Conservation (phyloP, 2,113 vertebrate species). For the Daubentonia madagascariensis region DNA sequence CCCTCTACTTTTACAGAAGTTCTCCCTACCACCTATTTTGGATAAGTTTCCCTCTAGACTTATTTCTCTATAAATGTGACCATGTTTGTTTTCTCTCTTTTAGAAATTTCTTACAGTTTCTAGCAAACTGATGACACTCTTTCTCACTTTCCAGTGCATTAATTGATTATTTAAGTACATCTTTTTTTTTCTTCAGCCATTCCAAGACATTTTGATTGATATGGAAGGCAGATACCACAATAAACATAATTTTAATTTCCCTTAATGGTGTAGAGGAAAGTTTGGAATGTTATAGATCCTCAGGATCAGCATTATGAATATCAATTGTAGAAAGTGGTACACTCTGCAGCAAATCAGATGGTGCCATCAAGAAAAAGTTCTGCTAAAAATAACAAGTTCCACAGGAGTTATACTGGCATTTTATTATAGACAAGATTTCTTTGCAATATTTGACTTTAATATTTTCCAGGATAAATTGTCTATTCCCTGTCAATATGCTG, state of each 20-base stretch:
- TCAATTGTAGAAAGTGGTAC: no score
- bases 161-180: neutral
- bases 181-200: neutral
- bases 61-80: neutral
- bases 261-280: neutral
- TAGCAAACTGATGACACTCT: neutral
- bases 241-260: neutral
- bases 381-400: neutral
- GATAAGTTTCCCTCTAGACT: neutral
- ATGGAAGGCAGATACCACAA: neutral
- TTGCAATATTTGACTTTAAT: neutral
- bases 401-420: rapidly evolving
- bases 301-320: neutral
- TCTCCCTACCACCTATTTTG: neutral
- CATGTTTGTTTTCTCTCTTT: neutral
- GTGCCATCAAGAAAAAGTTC: neutral
- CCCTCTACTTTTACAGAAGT: neutral
- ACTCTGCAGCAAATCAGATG: neutral
- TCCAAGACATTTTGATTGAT: neutral
- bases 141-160: neutral
- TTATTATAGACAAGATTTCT: neutral
- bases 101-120: neutral
- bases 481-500: neutral
- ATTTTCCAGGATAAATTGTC: neutral
- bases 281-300: neutral